These are phyloP conservation scores for Neria commutata DNA, from an alignment of 2,888 invertebrate genomes.

Conservation along the genomic window DNA sequence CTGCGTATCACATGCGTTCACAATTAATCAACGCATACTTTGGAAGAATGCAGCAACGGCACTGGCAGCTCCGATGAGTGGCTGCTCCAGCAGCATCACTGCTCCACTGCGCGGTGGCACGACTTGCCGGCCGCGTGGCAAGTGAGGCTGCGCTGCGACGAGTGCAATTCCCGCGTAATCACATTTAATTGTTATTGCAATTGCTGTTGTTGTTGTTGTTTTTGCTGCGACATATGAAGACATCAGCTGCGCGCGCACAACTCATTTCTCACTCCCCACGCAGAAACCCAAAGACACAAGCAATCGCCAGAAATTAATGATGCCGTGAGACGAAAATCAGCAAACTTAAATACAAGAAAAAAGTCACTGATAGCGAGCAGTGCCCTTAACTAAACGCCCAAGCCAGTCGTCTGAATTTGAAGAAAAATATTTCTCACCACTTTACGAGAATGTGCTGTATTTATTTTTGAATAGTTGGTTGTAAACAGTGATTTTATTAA, in stretches of 20 bases:
- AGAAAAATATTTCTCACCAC: no score
- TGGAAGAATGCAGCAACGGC: slow-evolving; percentile 12
- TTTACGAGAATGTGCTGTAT: no score
- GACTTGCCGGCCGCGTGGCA: background rate
- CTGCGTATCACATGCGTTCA: slow-evolving; percentile 40
- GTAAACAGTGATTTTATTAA: no score
- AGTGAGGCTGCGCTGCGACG: background rate
- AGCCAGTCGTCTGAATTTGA: no score
- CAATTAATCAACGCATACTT: slow-evolving; percentile 43
- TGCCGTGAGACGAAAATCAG: no score
- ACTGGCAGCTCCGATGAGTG: background rate
- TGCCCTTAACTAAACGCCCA: no score
- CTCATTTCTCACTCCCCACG: no score
- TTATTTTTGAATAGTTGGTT: no score
- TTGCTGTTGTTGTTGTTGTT: slow-evolving; percentile 15
- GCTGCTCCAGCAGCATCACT: background rate
- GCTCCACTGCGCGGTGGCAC: background rate
- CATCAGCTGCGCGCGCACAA: background rate
- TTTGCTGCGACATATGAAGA: background rate
- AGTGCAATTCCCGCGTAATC: slow-evolving; percentile 2
- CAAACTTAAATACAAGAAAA: no score
- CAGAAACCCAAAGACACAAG: no score
- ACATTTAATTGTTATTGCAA: slow-evolving; percentile 12
- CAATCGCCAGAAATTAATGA: no score
- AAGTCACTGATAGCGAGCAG: background rate